Conservation (phyloP, 2,113 vertebrate species). For the Dipodomys merriami region DNA sequence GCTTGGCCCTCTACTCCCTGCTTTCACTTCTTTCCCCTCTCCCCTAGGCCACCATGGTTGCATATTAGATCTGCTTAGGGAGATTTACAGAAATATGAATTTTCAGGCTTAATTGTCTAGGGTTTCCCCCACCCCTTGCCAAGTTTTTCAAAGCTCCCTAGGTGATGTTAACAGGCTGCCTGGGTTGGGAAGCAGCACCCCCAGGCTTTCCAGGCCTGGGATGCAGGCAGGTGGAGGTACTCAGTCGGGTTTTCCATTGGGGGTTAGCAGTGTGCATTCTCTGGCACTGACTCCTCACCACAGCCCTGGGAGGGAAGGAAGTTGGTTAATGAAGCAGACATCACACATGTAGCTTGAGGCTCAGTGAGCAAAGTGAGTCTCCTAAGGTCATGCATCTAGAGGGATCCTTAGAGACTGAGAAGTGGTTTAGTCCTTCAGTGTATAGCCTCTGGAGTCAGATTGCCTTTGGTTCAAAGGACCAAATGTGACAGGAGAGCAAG, state of each 20-base stretch:
- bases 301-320: not conserved
- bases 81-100: conserved; percentile 48
- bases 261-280: not conserved
- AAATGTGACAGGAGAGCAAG: no score
- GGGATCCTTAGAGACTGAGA: not conserved
- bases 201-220: not conserved
- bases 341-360: not conserved
- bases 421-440: not conserved
- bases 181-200: not conserved
- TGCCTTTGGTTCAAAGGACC: not conserved
- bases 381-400: not conserved
- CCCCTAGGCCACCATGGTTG: conserved; percentile 47
- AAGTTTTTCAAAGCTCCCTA: conserved; percentile 49
- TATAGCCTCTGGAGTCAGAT: not conserved
- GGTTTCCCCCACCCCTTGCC: not conserved
- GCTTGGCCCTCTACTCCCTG: conserved; percentile 17
- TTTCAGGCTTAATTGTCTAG: conserved; percentile 46
- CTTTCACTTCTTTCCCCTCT: conserved; percentile 47
- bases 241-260: not conserved
- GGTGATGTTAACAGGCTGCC: conserved; percentile 11
- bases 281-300: not conserved
- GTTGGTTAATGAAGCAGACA: not conserved
- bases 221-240: not conserved
- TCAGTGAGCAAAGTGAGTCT: not conserved
- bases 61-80: conserved; percentile 15